Conservation (phyloP, 2,797 vertebrate species). For the Buceros bicornis region DNA sequence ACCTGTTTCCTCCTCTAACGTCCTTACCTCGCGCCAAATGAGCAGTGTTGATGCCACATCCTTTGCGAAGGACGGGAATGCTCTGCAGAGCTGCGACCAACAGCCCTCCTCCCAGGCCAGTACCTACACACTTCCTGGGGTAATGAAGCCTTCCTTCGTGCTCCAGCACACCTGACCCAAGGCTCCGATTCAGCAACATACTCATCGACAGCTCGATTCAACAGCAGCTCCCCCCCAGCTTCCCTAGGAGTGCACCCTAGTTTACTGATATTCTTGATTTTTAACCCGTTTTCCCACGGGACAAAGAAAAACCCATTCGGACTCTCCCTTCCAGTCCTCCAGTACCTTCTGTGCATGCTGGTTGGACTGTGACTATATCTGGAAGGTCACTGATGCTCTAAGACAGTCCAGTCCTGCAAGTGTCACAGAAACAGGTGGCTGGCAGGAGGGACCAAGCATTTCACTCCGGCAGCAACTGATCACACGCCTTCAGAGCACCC, state of each 20-base stretch:
- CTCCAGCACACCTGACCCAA: slow-evolving; percentile 29
- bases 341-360: neutral
- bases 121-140: neutral
- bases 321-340: neutral
- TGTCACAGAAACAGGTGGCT: neutral
- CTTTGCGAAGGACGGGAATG: slow-evolving; percentile 24
- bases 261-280: neutral
- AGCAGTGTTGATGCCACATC: neutral
- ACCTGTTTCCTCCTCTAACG: neutral
- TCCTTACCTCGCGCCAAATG: neutral
- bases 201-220: neutral
- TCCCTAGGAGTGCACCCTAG: neutral
- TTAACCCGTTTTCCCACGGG: neutral
- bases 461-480: neutral
- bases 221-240: neutral
- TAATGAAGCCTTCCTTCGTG: slow-evolving; percentile 36
- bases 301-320: neutral
- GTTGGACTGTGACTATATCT: neutral
- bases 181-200: neutral
- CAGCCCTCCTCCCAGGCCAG: neutral
- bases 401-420: neutral
- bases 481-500: neutral
- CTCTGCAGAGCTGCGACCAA: neutral
- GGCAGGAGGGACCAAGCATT: neutral
- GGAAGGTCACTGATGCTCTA: neutral